Evolutionary conservation across 2,797 vertebrate species (phyloP).

Genomic region (Ceyx erithaca): DNA sequence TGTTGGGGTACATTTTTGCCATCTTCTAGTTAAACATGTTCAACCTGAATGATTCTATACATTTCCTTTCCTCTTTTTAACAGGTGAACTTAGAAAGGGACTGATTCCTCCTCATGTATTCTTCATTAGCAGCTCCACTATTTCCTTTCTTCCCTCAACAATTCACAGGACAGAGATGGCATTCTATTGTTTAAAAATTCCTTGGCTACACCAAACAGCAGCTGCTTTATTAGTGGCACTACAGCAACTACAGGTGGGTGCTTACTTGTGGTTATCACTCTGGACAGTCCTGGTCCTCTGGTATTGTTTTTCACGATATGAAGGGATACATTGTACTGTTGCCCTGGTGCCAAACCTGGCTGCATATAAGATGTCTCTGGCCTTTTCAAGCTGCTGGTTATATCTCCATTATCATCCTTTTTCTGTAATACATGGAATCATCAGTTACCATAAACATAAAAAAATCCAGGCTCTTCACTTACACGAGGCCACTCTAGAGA

Average conservation of each 20-base stretch:
- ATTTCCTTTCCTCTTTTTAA: not conserved
- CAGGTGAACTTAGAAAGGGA: not conserved
- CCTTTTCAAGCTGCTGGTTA: slow-evolving; percentile 88
- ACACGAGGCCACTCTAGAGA: rapidly evolving
- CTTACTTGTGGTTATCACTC: slow-evolving; percentile 92
- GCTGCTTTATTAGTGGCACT: not conserved
- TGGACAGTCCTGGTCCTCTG: slow-evolving; percentile 89
- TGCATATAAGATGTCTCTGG: slow-evolving; percentile 94
- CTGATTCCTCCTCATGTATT: not conserved
- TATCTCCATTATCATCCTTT: slow-evolving; percentile 94
- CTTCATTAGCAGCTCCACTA: not conserved
- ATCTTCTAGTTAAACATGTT: not conserved
- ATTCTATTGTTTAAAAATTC: not conserved
- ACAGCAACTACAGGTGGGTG: not conserved
- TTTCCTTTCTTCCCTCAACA: rapidly evolving
- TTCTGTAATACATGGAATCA: slow-evolving; percentile 82
- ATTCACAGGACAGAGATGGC: not conserved
- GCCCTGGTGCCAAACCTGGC: slow-evolving; percentile 93
- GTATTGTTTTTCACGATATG: slow-evolving; percentile 95
- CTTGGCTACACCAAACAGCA: not conserved
- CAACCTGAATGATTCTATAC: no score
- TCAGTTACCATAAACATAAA: not conserved
- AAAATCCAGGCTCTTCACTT: not conserved
- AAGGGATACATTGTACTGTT: slow-evolving; percentile 96
- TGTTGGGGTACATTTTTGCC: not conserved